phyloP scores from a whole-genome alignment of 2,113 vertebrate species.

The Cottus gobio region DNA sequence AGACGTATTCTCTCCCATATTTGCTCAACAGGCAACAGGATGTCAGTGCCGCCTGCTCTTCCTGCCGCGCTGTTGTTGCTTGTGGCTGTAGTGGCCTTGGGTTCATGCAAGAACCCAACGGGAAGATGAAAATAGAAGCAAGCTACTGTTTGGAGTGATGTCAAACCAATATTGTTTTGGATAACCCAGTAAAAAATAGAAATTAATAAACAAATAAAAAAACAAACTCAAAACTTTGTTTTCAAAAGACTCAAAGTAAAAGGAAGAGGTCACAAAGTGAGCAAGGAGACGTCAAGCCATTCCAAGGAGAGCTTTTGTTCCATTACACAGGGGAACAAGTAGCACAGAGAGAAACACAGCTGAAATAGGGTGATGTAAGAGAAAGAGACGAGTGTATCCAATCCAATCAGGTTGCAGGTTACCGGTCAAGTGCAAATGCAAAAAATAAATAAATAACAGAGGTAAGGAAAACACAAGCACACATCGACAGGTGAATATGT shows the following conservation, averaged over 20 bases:
- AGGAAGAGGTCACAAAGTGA: slow-evolving; percentile 69
- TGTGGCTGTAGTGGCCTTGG: slow-evolving; percentile 43
- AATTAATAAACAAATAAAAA: slow-evolving; percentile 46
- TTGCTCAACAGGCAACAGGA: slow-evolving; percentile 39
- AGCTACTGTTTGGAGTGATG: slow-evolving; percentile 63
- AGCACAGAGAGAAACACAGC: slow-evolving; percentile 57
- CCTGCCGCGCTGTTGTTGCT: slow-evolving; percentile 32
- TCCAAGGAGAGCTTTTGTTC: slow-evolving; percentile 77
- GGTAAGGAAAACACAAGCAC: slow-evolving; percentile 67
- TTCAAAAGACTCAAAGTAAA: slow-evolving; percentile 62
- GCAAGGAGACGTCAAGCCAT: slow-evolving; percentile 79
- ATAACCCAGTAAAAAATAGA: slow-evolving; percentile 54
- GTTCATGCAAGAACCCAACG: slow-evolving; percentile 46
- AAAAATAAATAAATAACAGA: slow-evolving; percentile 47
- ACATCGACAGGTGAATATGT: slow-evolving; percentile 68
- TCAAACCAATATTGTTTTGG: slow-evolving; percentile 59
- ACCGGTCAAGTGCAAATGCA: slow-evolving; percentile 65
- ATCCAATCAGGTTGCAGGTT: slow-evolving; percentile 62
- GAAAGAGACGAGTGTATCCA: slow-evolving; percentile 59
- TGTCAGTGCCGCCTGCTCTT: slow-evolving; percentile 33
- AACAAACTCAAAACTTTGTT: slow-evolving; percentile 35
- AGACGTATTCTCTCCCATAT: slow-evolving; percentile 52
- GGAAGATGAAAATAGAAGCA: slow-evolving; percentile 42
- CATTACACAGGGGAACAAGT: slow-evolving; percentile 66
- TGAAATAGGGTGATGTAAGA: slow-evolving; percentile 59